These are phyloP conservation scores for Thaumatotibia leucotreta DNA, from an alignment of 1,140 invertebrate species.

Conservation along the genomic window DNA sequence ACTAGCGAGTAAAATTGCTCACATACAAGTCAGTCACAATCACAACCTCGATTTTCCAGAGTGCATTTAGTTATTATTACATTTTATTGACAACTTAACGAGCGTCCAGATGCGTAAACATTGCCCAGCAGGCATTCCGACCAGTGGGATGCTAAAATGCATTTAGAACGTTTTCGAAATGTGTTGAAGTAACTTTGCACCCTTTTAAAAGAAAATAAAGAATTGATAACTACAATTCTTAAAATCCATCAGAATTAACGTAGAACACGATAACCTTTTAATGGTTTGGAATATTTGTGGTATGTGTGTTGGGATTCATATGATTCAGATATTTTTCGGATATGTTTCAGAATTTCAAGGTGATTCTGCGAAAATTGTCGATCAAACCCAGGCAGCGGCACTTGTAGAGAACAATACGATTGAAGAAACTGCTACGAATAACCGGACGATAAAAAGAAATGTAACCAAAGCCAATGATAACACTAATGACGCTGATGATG, in stretches of 20 bases:
- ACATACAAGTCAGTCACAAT: neutral
- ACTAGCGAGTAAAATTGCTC: neutral
- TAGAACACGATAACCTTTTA: neutral
- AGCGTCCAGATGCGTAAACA: slow-evolving; percentile 60
- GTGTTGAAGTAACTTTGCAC: neutral
- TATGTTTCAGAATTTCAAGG: slow-evolving; percentile 65
- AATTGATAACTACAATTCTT: neutral
- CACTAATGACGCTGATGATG: slow-evolving; percentile 57
- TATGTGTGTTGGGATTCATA: no score
- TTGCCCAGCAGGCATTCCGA: slow-evolving; percentile 38
- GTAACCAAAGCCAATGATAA: slow-evolving; percentile 47
- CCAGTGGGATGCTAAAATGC: slow-evolving; percentile 31
- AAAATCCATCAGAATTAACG: neutral
- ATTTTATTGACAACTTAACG: slow-evolving; percentile 54
- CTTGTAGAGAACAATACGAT: slow-evolving; percentile 54
- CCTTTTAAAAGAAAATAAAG: neutral
- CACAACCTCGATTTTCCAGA: neutral
- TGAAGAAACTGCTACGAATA: slow-evolving; percentile 49
- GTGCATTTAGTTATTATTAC: slow-evolving; percentile 25
- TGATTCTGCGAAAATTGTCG: slow-evolving; percentile 49
- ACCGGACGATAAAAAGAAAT: slow-evolving; percentile 31
- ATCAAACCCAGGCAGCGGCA: slow-evolving; percentile 44
- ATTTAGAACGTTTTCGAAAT: neutral
- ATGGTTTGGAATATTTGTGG: no score
- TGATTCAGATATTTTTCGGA: no score